Percentiles rank a stretch among this genome's conserved stretches.
Conservation (phyloP, 2,113 vertebrate species). For the Ceyx margarethae region DNA sequence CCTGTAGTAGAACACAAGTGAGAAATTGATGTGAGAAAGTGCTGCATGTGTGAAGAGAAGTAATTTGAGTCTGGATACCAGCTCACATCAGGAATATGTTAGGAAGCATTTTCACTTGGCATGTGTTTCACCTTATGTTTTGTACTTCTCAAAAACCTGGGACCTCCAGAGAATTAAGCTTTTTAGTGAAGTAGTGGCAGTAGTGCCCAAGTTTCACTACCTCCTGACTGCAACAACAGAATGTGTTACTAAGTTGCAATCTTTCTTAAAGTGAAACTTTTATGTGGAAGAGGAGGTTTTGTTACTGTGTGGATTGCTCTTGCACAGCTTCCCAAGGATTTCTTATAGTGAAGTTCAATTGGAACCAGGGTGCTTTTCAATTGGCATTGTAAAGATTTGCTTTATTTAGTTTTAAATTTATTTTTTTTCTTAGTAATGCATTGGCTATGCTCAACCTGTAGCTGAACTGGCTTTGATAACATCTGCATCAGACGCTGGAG, state of each 20-base stretch:
- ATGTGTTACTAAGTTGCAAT: background rate
- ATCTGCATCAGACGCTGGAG: background rate
- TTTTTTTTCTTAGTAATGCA: background rate
- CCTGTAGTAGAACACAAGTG: constrained; percentile 35
- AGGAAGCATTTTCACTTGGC: constrained; percentile 45
- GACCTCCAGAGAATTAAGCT: background rate
- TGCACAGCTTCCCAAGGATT: background rate
- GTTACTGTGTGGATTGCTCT: background rate
- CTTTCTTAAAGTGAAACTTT: constrained; percentile 44
- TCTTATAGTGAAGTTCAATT: background rate
- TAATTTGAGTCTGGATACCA: constrained; percentile 50
- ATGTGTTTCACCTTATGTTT: constrained; percentile 39
- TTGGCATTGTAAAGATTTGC: background rate
- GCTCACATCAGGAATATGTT: constrained; percentile 45
- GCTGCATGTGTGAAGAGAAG: constrained; percentile 47
- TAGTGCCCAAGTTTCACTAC: constrained; percentile 48
- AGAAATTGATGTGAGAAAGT: constrained; percentile 50
- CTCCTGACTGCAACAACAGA: constrained; percentile 11
- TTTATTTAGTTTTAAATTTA: background rate
- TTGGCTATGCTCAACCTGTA: background rate
- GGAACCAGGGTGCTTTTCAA: background rate
- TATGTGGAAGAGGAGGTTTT: constrained; percentile 1
- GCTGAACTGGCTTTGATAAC: background rate
- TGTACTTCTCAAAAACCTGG: constrained; percentile 32
- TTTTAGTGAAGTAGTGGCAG: constrained; percentile 23